phyloP scores from a whole-genome alignment of 2,888 invertebrate species.

The Zele albiditarsus region DNA sequence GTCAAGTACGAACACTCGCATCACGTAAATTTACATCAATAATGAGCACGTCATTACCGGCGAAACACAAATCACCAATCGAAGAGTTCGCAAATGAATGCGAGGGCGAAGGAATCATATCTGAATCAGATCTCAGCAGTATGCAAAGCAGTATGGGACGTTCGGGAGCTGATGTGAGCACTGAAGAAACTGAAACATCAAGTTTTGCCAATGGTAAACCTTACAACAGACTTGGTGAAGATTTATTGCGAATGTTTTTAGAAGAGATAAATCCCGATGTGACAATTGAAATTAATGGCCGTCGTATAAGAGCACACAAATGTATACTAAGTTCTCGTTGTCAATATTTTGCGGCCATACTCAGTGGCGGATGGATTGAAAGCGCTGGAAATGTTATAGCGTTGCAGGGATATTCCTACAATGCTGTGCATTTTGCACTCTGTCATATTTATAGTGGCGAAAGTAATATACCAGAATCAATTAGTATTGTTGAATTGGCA shows the following conservation, averaged over 20 bases:
- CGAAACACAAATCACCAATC: constrained; percentile 67
- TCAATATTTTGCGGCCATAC: constrained; percentile 93
- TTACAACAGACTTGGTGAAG: constrained; percentile 82
- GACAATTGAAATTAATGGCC: constrained; percentile 87
- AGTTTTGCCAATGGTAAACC: constrained; percentile 68
- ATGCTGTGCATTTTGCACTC: constrained; percentile 91
- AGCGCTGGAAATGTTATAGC: constrained; percentile 86
- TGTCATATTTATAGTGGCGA: constrained; percentile 96
- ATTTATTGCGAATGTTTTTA: constrained; percentile 91
- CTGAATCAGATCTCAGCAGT: constrained; percentile 74
- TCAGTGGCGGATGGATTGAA: constrained; percentile 90
- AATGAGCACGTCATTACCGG: constrained; percentile 66
- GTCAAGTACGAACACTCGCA: constrained; percentile 56
- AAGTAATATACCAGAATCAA: constrained; percentile 89
- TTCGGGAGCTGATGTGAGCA: constrained; percentile 73
- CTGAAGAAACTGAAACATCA: constrained; percentile 74
- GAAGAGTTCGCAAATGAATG: constrained; percentile 63
- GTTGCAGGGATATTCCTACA: constrained; percentile 89
- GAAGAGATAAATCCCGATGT: constrained; percentile 94
- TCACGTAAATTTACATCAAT: constrained; percentile 61
- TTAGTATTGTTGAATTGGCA: constrained; percentile 89
- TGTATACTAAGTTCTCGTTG: constrained; percentile 93
- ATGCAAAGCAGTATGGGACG: constrained; percentile 75
- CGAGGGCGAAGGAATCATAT: constrained; percentile 68
- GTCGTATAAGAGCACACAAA: constrained; percentile 90